Base-by-base conservation (phyloP, 2,113 vertebrate species). In the Panurus biarmicus region DNA sequence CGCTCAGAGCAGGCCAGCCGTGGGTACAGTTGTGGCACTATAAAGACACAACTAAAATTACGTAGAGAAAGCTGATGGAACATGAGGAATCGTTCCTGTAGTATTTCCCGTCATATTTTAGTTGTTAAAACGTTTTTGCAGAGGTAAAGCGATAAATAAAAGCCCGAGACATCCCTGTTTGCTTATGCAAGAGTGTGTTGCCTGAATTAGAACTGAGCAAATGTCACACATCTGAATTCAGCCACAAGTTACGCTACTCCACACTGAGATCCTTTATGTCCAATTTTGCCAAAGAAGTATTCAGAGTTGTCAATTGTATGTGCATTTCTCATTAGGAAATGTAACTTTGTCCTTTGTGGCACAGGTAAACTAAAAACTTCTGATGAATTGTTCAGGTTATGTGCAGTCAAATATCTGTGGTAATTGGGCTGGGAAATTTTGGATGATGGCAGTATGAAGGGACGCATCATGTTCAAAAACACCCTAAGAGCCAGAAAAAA, bases 241-340 rank as follows among this genome's bases (percentile, higher is more conserved):
- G 71, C 80, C 87, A 26, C 81, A 38, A 40, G 77, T 89, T 87
- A 45, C 1, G 0, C 35, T 35, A 0, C 24, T 86, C 6, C 51
- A 78, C 87, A 60, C 47, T 89, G 65, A 28, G 80, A 67, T 91
- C 90, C 89, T 78, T 91, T 91, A 44, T 96, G 70, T 67, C 53
- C n/a, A 2, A 0, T 60, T 51, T 72, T 69, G 17, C 54, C 22
- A 21, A 12, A 73, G 42, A 42, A 71, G 24, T 14, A 14, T 81
- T 93, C 33, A 33, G 72, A 38, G 26, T 11, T 65, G 45, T 79
- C 73, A 54, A 42, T 89, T 60, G 5, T 71, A 26, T 2, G 0
- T 58, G 35, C 16, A 0, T 86, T 89, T 86, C 51, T 84, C 19
- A 0, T 58, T 80, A 44, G 47, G 47, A 90, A 80, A 21, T 3